Percentiles rank a stretch among this genome's conserved stretches.
phyloP scores from a whole-genome alignment of 2,888 invertebrate species.

The Drosophila greeni region DNA sequence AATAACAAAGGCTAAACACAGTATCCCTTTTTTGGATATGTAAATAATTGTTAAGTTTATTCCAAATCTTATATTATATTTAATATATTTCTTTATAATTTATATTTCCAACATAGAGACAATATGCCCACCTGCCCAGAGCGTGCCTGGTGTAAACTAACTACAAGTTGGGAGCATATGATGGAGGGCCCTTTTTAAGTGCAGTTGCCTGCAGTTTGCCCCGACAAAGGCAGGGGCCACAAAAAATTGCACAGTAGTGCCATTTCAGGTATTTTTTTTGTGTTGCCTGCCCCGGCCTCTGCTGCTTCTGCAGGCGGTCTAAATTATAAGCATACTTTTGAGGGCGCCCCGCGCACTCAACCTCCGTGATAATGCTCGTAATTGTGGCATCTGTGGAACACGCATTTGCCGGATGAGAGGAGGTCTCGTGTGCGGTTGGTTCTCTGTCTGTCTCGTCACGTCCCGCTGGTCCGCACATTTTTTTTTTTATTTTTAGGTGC shows the following conservation, averaged over 20 bases:
- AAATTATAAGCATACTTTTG: conserved; percentile 57
- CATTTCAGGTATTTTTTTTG: conserved; percentile 37
- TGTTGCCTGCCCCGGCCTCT: background rate
- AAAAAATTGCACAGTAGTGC: conserved; percentile 21
- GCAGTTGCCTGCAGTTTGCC: conserved; percentile 49
- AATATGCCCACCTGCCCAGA: background rate
- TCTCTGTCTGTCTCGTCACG: conserved; percentile 20
- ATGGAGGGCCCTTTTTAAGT: conserved; percentile 52
- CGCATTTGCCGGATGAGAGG: conserved; percentile 29
- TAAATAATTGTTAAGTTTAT: too few relatives aligned
- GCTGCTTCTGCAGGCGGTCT: conserved; percentile 12
- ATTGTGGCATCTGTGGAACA: conserved; percentile 56
- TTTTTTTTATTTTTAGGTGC: conserved; percentile 36
- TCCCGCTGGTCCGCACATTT: background rate
- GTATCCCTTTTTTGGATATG: too few relatives aligned
- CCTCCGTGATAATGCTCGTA: conserved; percentile 57
- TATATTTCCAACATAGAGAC: background rate
- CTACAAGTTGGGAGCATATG: conserved; percentile 31
- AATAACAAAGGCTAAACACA: too few relatives aligned
- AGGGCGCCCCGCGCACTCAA: conserved; percentile 31
- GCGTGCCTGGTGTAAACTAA: conserved; percentile 6
- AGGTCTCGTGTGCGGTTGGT: conserved; percentile 16
- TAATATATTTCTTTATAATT: background rate
- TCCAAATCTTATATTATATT: background rate
- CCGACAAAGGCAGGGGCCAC: conserved; percentile 25